phyloP scores from a whole-genome alignment of 2,113 vertebrate genomes.

The Anarhynchus alexandrinus region DNA sequence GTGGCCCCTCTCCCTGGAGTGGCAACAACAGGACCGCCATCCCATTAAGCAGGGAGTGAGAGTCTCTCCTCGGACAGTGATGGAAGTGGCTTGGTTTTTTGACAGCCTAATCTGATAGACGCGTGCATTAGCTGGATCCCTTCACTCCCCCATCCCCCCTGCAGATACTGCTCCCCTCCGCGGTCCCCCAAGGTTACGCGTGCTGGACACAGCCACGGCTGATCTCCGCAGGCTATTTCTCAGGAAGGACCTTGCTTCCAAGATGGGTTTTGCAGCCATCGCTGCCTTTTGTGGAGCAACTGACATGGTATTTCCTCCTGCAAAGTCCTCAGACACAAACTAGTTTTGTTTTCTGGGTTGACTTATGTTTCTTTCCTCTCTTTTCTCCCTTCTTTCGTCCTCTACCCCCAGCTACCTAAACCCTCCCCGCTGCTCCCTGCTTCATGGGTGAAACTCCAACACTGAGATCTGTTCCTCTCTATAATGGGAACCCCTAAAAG shows the following conservation, averaged over 20 bases:
- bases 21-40: constrained; percentile 34
- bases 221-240: not conserved
- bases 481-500: not conserved
- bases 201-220: not conserved
- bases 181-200: not conserved
- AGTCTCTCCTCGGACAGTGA: constrained; percentile 55
- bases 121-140: constrained; percentile 46
- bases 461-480: not conserved
- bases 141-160: not conserved
- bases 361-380: not conserved
- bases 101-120: constrained; percentile 61
- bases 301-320: not conserved
- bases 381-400: not conserved
- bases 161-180: not conserved
- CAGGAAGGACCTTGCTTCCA: not conserved
- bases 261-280: not conserved
- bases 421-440: not conserved
- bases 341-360: not conserved
- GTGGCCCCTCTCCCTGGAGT: constrained; percentile 57
- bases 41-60: constrained; percentile 44
- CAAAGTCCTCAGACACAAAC: not conserved
- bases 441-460: not conserved
- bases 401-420: not conserved
- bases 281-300: not conserved
- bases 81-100: constrained; percentile 60